Evolutionary conservation across 1,140 invertebrate species (phyloP).

Genomic region (Drosophila hydei): DNA sequence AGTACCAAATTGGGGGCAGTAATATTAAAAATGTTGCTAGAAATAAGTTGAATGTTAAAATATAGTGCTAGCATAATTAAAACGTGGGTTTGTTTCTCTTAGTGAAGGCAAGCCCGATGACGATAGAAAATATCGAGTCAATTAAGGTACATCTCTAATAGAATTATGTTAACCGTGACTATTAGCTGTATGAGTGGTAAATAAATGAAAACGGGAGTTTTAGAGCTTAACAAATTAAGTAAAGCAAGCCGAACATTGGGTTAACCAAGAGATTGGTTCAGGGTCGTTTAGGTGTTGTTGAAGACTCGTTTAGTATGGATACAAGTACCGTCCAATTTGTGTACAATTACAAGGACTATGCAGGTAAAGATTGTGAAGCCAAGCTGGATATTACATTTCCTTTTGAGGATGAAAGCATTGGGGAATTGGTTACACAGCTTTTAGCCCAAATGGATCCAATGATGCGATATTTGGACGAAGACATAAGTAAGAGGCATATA

Average conservation of each 20-base stretch:
- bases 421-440: slow-evolving; percentile 83
- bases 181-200: background rate
- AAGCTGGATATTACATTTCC: slow-evolving; percentile 73
- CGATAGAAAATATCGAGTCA: too few species aligned
- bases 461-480: slow-evolving; percentile 83
- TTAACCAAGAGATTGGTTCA: background rate
- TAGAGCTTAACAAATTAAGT: background rate
- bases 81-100: too few species aligned
- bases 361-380: slow-evolving; percentile 48
- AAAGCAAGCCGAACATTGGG: background rate
- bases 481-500: slow-evolving; percentile 74
- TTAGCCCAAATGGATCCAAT: slow-evolving; percentile 83
- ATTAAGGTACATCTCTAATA: background rate
- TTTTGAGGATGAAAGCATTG: slow-evolving; percentile 74
- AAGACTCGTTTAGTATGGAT: slow-evolving; percentile 1
- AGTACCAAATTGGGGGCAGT: too few species aligned
- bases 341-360: slow-evolving; percentile 72
- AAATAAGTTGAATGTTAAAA: too few species aligned
- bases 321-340: slow-evolving; percentile 53
- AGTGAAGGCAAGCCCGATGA: too few species aligned
- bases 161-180: background rate
- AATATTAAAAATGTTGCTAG: too few species aligned
- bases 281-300: background rate
- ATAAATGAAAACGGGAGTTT: background rate
- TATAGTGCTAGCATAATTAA: too few species aligned